These are phyloP conservation scores for Microctonus brassicae DNA, from an alignment of 2,888 invertebrate species.

Conservation along the genomic window DNA sequence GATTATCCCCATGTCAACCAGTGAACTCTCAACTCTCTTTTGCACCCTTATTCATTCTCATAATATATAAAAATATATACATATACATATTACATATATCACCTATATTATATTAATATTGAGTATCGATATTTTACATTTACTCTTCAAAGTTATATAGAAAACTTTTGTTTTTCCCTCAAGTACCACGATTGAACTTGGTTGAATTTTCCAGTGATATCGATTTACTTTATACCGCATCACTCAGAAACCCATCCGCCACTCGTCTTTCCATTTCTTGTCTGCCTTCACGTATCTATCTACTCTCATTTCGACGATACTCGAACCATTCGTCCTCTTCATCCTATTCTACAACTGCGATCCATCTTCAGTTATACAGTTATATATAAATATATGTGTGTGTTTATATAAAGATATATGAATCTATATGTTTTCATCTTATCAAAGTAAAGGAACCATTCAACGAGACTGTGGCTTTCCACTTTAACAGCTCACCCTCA, in stretches of 20 bases:
- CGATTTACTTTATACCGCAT: constrained; percentile 45
- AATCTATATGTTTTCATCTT: too few species aligned
- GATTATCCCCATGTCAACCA: constrained; percentile 24
- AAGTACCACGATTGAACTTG: constrained; percentile 2
- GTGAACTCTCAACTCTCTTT: neutral
- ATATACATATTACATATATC: neutral
- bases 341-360: constrained; percentile 4
- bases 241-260: constrained; percentile 35
- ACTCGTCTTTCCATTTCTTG: constrained; percentile 15
- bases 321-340: constrained; percentile 23
- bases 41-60: neutral
- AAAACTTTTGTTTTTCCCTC: constrained; percentile 36
- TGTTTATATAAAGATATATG: too few species aligned
- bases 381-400: neutral
- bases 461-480: constrained; percentile 25
- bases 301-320: constrained; percentile 6
- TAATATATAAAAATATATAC: neutral
- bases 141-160: neutral
- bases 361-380: constrained; percentile 16
- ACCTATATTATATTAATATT: neutral
- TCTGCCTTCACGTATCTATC: neutral
- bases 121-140: constrained; percentile 4
- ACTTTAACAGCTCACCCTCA: constrained; percentile 23
- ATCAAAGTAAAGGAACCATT: constrained; percentile 19
- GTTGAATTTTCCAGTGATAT: constrained; percentile 57